Evolutionary conservation across 2,888 invertebrate species (phyloP).

Genomic region (Ornithoptera alexandrae): DNA sequence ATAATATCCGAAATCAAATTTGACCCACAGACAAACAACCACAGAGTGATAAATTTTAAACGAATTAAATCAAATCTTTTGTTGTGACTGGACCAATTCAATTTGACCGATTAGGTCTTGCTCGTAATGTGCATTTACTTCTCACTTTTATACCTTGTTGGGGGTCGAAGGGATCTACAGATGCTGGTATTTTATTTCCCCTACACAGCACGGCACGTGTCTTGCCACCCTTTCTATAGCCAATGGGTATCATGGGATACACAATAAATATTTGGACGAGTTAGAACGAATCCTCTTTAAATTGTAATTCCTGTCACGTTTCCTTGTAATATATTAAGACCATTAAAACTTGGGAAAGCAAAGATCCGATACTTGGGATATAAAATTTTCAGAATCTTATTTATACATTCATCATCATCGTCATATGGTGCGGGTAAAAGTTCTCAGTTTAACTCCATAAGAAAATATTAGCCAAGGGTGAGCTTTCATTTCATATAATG

Average conservation of each 20-base stretch:
- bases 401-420: too few species aligned
- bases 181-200: slow-evolving; percentile 48
- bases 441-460: too few species aligned
- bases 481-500: too few species aligned
- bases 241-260: slow-evolving; percentile 48
- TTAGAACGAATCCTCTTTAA: slow-evolving; percentile 51
- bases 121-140: slow-evolving; percentile 20
- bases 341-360: slow-evolving; percentile 3
- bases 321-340: slow-evolving; percentile 20
- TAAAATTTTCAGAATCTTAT: too few species aligned
- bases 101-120: slow-evolving; percentile 42
- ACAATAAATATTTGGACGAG: slow-evolving; percentile 73
- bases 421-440: too few species aligned
- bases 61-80: slow-evolving; percentile 67
- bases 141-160: slow-evolving; percentile 17
- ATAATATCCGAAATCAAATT: slow-evolving; percentile 65
- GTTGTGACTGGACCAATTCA: slow-evolving; percentile 33
- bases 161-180: slow-evolving; percentile 38
- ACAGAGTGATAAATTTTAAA: slow-evolving; percentile 69
- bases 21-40: slow-evolving; percentile 57
- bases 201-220: slow-evolving; percentile 59
- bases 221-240: slow-evolving; percentile 61
- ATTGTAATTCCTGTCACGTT: slow-evolving; percentile 42
- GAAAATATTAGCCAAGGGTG: too few species aligned
- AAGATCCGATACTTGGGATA: too few species aligned